A percentile compares a stretch with the other conserved stretches of the same genome.
Conservation (phyloP, 1,140 invertebrate genomes). For the Radopholus similis region DNA sequence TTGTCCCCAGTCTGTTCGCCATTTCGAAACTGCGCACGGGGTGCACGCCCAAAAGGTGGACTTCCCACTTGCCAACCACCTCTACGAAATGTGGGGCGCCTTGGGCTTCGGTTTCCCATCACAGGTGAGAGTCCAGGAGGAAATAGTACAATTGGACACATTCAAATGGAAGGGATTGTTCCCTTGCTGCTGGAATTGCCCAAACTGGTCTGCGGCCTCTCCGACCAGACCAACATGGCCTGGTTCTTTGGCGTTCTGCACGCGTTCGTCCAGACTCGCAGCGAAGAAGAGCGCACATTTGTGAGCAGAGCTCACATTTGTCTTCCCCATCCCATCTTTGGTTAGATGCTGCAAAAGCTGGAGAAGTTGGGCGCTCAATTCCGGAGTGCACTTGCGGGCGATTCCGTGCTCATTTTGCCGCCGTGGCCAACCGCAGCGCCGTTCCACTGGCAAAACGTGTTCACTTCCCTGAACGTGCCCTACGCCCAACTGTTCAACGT, state of each 20-base stretch:
- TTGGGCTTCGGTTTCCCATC: constrained; percentile 12
- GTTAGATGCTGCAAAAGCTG: constrained; percentile 19
- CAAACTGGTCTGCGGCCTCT: constrained; percentile 4
- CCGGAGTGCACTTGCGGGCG: constrained; percentile 65
- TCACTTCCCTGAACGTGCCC: constrained; percentile 61
- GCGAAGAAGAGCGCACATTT: background rate
- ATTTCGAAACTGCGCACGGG: background rate
- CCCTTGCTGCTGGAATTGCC: constrained; percentile 11
- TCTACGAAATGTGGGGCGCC: constrained; percentile 20
- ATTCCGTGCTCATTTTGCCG: constrained; percentile 61
- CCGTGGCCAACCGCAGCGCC: constrained; percentile 61
- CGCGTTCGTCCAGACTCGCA: background rate
- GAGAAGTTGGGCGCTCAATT: constrained; percentile 56
- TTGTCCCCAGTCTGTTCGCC: background rate
- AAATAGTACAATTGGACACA: background rate
- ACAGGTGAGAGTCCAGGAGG: background rate
- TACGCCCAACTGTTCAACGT: constrained; percentile 27
- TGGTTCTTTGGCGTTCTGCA: constrained; percentile 4
- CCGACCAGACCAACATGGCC: background rate
- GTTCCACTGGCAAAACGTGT: constrained; percentile 61
- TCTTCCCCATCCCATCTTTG: no score
- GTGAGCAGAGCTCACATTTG: background rate
- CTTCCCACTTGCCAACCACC: constrained; percentile 20
- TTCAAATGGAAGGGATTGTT: background rate
- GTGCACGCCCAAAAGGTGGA: constrained; percentile 18